A percentile compares a stretch with the other conserved stretches of the same genome.
phyloP scores from a whole-genome alignment of 2,888 invertebrate species.

The Eudasyphora cyanicolor region DNA sequence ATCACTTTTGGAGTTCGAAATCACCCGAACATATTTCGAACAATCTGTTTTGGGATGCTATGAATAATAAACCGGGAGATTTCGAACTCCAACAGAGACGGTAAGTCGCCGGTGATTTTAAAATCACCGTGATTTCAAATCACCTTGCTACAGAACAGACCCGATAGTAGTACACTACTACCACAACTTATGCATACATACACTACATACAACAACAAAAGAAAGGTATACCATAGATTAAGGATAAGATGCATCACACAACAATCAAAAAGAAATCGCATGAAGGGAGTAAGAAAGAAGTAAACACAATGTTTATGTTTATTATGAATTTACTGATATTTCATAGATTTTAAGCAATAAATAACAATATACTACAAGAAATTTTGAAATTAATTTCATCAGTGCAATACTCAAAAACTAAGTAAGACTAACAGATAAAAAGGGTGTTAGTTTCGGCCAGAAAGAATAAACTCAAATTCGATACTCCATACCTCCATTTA shows the following conservation, averaged over 20 bases:
- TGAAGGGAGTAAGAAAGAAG: slow-evolving; percentile 5
- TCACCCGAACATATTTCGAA: too few species aligned
- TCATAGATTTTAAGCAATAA: slow-evolving; percentile 39
- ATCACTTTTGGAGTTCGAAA: too few species aligned
- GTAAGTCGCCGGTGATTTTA: too few species aligned
- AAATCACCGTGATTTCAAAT: too few species aligned
- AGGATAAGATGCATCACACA: slow-evolving; percentile 56
- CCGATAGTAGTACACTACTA: too few species aligned
- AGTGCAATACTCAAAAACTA: neutral
- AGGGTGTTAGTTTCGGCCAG: neutral
- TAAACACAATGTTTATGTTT: slow-evolving; percentile 43
- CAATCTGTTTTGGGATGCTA: too few species aligned
- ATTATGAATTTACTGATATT: slow-evolving; percentile 52
- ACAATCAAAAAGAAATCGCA: slow-evolving; percentile 32
- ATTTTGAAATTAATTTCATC: neutral
- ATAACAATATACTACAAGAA: neutral
- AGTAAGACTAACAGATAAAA: neutral
- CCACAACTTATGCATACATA: neutral
- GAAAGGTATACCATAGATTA: slow-evolving; percentile 56
- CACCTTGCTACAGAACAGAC: too few species aligned
- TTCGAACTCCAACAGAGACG: too few species aligned
- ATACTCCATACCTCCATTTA: too few species aligned
- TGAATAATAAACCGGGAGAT: too few species aligned
- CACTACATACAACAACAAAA: slow-evolving; percentile 49
- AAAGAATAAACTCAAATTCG: too few species aligned